Conservation (phyloP, 1,140 invertebrate species). For the Anadara kagoshimensis region DNA sequence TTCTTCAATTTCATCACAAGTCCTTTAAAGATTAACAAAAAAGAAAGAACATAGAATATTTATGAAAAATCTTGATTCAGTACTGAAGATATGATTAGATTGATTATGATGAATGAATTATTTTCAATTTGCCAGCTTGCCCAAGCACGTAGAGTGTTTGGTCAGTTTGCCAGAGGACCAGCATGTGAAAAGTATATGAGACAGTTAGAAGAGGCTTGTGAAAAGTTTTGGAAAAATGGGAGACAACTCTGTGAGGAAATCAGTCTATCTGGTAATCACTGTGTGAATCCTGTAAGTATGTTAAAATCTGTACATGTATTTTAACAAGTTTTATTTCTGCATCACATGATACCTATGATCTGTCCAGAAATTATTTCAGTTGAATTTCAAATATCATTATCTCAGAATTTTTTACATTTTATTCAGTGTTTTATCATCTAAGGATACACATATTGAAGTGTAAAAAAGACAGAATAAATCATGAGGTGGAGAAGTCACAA, state of each 20-base stretch:
- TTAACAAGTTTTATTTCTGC: no score
- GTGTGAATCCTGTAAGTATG: slow-evolving; percentile 83
- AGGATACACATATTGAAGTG: no score
- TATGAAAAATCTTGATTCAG: no score
- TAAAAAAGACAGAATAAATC: no score
- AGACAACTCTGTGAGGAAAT: slow-evolving; percentile 90
- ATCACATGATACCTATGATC: no score
- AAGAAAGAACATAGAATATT: no score
- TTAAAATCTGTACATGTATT: background rate
- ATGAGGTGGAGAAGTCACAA: no score
- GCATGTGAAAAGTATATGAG: slow-evolving; percentile 83
- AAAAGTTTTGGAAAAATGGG: slow-evolving; percentile 86
- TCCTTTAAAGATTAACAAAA: no score
- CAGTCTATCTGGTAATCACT: slow-evolving; percentile 93
- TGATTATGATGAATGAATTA: no score
- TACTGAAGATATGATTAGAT: no score
- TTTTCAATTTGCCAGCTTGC: slow-evolving; percentile 76
- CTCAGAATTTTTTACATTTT: background rate
- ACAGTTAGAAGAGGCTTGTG: slow-evolving; percentile 85
- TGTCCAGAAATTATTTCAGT: background rate
- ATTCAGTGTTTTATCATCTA: no score
- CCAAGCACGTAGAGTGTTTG: slow-evolving; percentile 85
- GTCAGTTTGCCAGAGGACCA: slow-evolving; percentile 89
- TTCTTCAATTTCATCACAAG: no score
- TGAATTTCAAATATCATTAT: background rate